These are phyloP conservation scores for Cremastinae sp. DNA, from an alignment of 2,888 invertebrate species.

Conservation along the genomic window DNA sequence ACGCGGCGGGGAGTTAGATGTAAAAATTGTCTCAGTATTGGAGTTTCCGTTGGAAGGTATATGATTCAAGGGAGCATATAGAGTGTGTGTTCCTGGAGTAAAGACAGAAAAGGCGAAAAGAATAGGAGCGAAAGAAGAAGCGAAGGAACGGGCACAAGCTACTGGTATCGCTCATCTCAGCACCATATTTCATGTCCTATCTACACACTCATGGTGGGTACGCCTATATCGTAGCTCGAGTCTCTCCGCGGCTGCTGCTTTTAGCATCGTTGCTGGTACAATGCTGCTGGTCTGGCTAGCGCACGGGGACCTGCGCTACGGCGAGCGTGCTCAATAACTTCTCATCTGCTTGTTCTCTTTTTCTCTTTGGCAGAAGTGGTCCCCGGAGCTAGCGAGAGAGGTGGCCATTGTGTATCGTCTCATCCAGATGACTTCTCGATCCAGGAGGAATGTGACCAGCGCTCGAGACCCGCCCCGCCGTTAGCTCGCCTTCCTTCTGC, in stretches of 20 bases:
- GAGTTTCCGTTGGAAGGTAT: conserved; percentile 61
- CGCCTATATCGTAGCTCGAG: conserved; percentile 69
- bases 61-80: conserved; percentile 46
- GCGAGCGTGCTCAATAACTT: conserved; percentile 40
- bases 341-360: conserved; percentile 6
- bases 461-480: conserved; percentile 64
- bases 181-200: conserved; percentile 76
- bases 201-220: conserved; percentile 70
- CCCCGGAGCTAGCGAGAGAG: conserved; percentile 56
- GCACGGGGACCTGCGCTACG: conserved; percentile 44
- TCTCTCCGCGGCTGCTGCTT: conserved; percentile 56
- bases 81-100: conserved; percentile 42
- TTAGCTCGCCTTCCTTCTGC: conserved; percentile 48
- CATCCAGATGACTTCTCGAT: conserved; percentile 71
- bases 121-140: conserved; percentile 51
- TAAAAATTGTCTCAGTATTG: conserved; percentile 57
- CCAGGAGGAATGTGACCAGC: conserved; percentile 68
- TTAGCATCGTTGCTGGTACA: conserved; percentile 47
- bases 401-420: conserved; percentile 71
- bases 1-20: conserved; percentile 18
- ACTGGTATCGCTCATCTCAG: conserved; percentile 75
- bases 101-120: conserved; percentile 45
- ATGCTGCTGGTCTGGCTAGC: conserved; percentile 45
- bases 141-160: conserved; percentile 62
- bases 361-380: conserved; percentile 23